Conservation (phyloP, 2,113 vertebrate genomes). For the Gorilla gorilla region DNA sequence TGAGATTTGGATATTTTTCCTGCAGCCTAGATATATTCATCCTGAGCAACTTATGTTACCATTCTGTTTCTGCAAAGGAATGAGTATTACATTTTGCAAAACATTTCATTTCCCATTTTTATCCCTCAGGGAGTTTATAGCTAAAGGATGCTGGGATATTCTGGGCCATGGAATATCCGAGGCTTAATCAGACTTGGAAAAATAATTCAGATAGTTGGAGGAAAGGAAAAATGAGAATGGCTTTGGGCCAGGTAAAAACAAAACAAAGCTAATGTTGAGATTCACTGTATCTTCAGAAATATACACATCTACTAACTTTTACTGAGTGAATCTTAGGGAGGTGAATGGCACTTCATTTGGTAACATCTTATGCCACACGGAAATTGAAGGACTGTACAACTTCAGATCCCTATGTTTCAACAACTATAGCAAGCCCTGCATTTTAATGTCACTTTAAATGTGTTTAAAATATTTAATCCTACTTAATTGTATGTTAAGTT, state of each 20-base stretch:
- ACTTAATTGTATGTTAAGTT: neutral
- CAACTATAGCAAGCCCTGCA: neutral
- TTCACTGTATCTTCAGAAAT: neutral
- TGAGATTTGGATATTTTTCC: accelerated
- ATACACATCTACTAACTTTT: neutral
- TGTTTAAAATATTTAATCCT: neutral
- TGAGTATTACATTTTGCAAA: too few relatives aligned
- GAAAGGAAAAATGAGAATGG: too few relatives aligned
- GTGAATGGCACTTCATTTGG: accelerated
- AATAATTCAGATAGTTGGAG: neutral
- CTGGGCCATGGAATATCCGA: neutral
- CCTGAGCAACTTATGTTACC: neutral
- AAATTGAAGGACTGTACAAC: accelerated
- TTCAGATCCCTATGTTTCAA: neutral
- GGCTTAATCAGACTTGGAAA: neutral
- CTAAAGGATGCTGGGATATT: neutral
- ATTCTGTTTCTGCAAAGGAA: neutral
- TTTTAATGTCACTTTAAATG: neutral
- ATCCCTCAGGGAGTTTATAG: too few relatives aligned
- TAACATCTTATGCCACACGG: neutral
- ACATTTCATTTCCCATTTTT: too few relatives aligned
- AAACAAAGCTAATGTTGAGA: neutral
- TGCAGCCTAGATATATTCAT: accelerated
- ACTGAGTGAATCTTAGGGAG: neutral
- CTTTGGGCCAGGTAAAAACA: neutral